Evolutionary conservation across 2,797 vertebrate genomes (phyloP), one percentile per base, ranked within the genome.

Genomic region (Chrysocyon brachyurus): DNA sequence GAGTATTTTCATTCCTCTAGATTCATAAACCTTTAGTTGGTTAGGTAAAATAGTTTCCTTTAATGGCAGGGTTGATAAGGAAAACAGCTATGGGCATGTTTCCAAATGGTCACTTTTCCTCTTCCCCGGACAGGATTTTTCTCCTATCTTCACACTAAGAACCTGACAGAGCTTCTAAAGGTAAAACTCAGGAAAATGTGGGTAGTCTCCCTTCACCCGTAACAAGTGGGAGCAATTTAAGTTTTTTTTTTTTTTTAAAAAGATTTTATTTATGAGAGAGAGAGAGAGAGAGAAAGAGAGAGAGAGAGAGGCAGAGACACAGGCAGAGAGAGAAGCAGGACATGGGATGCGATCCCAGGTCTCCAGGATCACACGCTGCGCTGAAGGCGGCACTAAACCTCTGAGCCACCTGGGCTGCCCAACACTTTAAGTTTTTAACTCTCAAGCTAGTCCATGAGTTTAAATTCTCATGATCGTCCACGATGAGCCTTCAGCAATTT

Each of bases 11-110:
- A 16, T 36, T 96, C 31, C 7, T 87, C n/a, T 36, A 68, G n/a
- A 2, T 22, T 91, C 70, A 63, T 79, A 57, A 92, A 36, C 21
- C 5, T 10, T 12, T 24, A 31, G 7, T 17, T n/a, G 72, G 4
- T 52, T 68, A 77, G 64, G 54, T 85, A 54, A 82, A 87, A 52
- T 33, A 56, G 14, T 82, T 90, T 87, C n/a, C 57, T 28, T 90
- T 87, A 68, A 46, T 40, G 22, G n/a, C 22, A 77, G 12, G 12
- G 0, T 26, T 92, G n/a, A 31, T 64, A 90, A 72, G 28, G 66
- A 90, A 95, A 89, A 28, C n/a, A 90, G 21, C 36, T 75, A 57
- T 57, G 10, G 64, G 59, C 8, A 87, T 90, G 82, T 95, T 90
- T 90, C 17, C 40, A 82, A 90, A 82, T 54, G 61, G 40, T 70